Evolutionary conservation across 2,888 invertebrate genomes (phyloP), one percentile per base, ranked within the genome.

Genomic region (Strigamia maritima): DNA sequence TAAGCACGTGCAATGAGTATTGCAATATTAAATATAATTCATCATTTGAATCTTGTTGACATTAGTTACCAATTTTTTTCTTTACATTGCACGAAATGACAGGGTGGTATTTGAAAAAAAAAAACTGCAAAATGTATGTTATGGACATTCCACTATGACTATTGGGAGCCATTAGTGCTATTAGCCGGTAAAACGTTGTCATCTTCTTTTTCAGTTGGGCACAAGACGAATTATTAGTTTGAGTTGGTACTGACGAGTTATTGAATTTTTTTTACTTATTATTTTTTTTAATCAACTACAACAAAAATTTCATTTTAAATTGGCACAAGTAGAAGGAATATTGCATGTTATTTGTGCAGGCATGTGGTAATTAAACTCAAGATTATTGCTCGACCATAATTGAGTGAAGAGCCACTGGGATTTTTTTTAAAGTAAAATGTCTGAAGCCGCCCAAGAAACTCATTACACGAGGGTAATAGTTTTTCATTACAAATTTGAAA

Each of bases 1-100:
- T 60, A 60, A 60, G 19, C 60, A 60, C 60, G 60, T 60, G 60
- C 24, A 60, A 24, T 16, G 24, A 10, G 60, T 60, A 60, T 60
- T n/a, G 60, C 60, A 60, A 60, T 60, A 60, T 60, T 60, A 60
- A 60, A 60, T 60, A 60, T 60, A 60, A 60, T 60, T 60, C 60
- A 60, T 60, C 60, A 60, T 60, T 60, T 60, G 60, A 19, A 60
- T 60, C 16, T 60, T 60, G 60, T 60, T 60, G 60, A 60, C 60
- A 60, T 60, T 60, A 60, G 60, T 60, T 60, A 24, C 2, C 8
- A n/a, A 7, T 60, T 60, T 60, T 60, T 60, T 60, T 60, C 19
- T 60, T 60, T 60, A 19, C 22, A 60, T 3, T 40, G 40, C 40
- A 16, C 40, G 40, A 60, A 60, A 60, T 60, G 60, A 60, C 60